phyloP scores from a whole-genome alignment of 1,140 invertebrate genomes.

The Stegodyphus mimosarum region DNA sequence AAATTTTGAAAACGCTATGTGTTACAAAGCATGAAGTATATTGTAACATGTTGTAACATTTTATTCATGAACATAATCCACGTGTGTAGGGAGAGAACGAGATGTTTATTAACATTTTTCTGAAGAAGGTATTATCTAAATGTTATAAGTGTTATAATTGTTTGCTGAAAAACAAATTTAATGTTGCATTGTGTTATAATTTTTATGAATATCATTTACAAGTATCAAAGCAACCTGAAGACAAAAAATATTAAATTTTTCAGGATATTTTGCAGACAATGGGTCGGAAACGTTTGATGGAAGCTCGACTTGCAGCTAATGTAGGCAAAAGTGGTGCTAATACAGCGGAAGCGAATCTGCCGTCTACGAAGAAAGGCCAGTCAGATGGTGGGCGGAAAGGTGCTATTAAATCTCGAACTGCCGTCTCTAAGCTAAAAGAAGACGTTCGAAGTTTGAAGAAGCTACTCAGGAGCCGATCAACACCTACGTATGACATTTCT shows the following conservation, averaged over 20 bases:
- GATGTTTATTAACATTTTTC: too few relatives aligned
- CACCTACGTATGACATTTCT: constrained; percentile 15
- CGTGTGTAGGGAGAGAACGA: too few relatives aligned
- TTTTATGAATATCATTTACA: too few relatives aligned
- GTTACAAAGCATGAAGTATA: too few relatives aligned
- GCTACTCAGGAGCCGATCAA: constrained; percentile 21
- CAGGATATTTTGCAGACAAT: constrained; percentile 82
- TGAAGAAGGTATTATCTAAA: too few relatives aligned
- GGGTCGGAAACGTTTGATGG: constrained; percentile 87
- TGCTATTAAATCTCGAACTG: constrained; percentile 2
- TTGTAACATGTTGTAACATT: too few relatives aligned
- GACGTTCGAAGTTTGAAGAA: constrained; percentile 35
- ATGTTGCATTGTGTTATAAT: too few relatives aligned
- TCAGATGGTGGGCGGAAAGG: constrained; percentile 69
- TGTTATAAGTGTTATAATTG: too few relatives aligned
- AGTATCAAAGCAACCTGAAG: too few relatives aligned
- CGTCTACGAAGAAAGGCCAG: constrained; percentile 67
- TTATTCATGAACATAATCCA: too few relatives aligned
- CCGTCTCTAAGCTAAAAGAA: constrained; percentile 23
- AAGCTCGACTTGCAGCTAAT: constrained; percentile 73
- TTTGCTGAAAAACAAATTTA: too few relatives aligned
- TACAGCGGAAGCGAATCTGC: constrained; percentile 63
- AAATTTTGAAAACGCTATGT: too few relatives aligned
- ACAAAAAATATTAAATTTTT: neutral
- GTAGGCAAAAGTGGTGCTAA: neutral